Evolutionary conservation across 2,113 vertebrate species (phyloP), one percentile per base, ranked within the genome.

Genomic region (Odocoileus virginianus): DNA sequence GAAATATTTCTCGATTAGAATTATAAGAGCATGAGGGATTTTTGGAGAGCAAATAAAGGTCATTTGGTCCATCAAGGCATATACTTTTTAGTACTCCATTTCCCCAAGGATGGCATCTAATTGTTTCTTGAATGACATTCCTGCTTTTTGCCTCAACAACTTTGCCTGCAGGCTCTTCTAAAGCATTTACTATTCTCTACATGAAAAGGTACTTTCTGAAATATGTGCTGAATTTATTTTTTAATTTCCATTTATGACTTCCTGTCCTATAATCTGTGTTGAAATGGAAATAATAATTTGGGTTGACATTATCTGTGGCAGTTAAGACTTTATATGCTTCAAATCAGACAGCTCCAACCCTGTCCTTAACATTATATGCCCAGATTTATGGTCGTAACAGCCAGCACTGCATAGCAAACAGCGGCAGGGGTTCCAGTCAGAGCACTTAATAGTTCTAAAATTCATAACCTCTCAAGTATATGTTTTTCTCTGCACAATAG

Each of bases 71-170:
- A 98, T 98, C 92, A 98, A 97, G 97, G 67, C 83, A 85, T 87
- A 97, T 96, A 94, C 36, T 89, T 99, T 98, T 97, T 93, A 98
- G 97, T 79, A 96, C 94, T 97, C 58, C 93, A 85, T 98, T 98
- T 99, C 98, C 98, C 97, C 55, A 98, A 98, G 97, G 98, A 98
- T 98, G 50, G 30, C 88, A 98, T 95, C 90, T 99, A 98, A 98
- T 98, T 99, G 98, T 98, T 98, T 98, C 97, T 98, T 98, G 97
- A 99, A 98, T 98, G 98, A 97, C 98, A 98, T 93, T 97, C 47
- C 81, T 79, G 36, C 58, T 98, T 98, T 98, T 98, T 98, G 97
- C 97, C 98, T 99, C 52, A 33, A 97, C 96, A 98, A 95, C 52
- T 98, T 98, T 98, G 97, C 97, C 98, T 98, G 64, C 55, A 98